These are phyloP conservation scores for Aporophyla lueneburgensis DNA, from an alignment of 2,888 invertebrate species.

Conservation along the genomic window DNA sequence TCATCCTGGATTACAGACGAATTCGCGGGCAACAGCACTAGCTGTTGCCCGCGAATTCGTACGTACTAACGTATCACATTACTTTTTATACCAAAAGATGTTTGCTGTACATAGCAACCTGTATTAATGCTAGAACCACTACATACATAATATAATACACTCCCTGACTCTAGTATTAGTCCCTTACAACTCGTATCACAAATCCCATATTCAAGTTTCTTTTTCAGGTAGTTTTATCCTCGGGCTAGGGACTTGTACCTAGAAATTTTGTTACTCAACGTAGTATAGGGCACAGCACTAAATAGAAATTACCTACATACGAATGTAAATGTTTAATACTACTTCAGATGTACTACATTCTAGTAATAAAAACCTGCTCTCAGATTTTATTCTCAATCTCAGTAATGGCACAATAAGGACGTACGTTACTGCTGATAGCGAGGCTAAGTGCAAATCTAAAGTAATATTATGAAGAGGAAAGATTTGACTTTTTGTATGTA, in stretches of 20 bases:
- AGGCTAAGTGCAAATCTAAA: conserved; percentile 14
- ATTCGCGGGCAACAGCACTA: no score
- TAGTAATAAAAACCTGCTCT: conserved; percentile 34
- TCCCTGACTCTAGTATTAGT: not conserved
- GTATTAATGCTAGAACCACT: not conserved
- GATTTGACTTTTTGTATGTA: no score
- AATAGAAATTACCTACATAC: not conserved
- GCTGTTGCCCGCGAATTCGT: no score
- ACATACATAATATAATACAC: not conserved
- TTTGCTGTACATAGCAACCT: not conserved
- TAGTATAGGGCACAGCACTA: not conserved
- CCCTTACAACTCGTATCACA: not conserved
- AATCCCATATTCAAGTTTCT: not conserved
- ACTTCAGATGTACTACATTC: conserved; percentile 12
- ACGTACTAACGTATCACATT: not conserved
- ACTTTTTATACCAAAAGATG: not conserved
- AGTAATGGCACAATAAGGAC: conserved; percentile 30
- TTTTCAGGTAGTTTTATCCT: not conserved
- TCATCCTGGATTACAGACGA: no score
- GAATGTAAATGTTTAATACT: not conserved
- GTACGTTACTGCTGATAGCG: conserved; percentile 17
- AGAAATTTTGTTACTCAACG: not conserved
- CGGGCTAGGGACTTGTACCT: not conserved
- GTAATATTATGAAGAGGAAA: no score
- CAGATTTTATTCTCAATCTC: conserved; percentile 47